These are phyloP conservation scores for Trematomus loennbergii DNA, from an alignment of 2,113 vertebrate genomes.

Conservation along the genomic window DNA sequence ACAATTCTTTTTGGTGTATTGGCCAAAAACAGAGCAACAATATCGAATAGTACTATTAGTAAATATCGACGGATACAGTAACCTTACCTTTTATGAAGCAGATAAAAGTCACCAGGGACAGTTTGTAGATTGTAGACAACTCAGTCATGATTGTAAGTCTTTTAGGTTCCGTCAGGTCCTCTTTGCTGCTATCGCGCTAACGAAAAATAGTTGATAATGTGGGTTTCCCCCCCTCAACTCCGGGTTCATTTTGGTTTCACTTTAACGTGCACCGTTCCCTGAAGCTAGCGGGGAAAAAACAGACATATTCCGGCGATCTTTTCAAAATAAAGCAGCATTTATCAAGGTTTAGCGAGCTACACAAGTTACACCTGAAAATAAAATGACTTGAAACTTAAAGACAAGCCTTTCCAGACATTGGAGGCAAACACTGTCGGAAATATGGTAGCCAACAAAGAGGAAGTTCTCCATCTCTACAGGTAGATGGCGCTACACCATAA, in stretches of 20 bases:
- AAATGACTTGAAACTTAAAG: fast-evolving
- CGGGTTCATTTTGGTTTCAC: constrained; percentile 26
- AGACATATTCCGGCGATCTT: fast-evolving
- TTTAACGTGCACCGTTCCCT: constrained; percentile 16
- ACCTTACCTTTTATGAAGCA: constrained; percentile 62
- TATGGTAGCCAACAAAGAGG: too few relatives aligned
- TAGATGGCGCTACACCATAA: constrained; percentile 44
- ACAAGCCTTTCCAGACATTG: fast-evolving
- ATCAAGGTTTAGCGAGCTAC: too few relatives aligned
- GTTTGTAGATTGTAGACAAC: constrained; percentile 56
- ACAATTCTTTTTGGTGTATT: not conserved
- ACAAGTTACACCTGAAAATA: not conserved
- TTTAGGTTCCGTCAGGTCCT: fast-evolving
- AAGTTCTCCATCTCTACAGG: fast-evolving
- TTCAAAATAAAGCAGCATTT: not conserved
- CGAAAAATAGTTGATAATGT: not conserved
- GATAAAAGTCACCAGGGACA: constrained; percentile 46
- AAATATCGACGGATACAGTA: not conserved
- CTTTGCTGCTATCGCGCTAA: fast-evolving
- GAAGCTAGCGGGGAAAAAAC: not conserved
- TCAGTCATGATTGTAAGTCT: constrained; percentile 40
- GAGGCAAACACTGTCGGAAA: not conserved
- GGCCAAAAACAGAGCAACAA: not conserved
- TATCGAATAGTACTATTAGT: not conserved
- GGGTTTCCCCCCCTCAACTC: constrained; percentile 51